Evolutionary conservation across 2,113 vertebrate species (phyloP).

Genomic region (Mastomys coucha): DNA sequence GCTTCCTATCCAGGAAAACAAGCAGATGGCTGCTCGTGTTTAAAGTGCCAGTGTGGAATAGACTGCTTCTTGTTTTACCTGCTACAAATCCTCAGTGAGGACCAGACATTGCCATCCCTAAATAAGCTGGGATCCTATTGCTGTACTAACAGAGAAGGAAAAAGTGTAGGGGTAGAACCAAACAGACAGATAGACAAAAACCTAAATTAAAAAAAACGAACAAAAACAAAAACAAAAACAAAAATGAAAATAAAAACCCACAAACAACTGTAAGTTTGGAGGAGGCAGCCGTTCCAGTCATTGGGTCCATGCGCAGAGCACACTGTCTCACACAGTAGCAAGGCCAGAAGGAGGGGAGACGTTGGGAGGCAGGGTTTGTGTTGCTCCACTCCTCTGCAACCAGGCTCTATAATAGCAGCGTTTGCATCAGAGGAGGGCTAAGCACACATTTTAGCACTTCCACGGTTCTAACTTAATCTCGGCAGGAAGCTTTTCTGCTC

Average conservation of each 20-base stretch:
- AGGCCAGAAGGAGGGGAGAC: slow-evolving; percentile 77
- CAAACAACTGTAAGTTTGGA: neutral
- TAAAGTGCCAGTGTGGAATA: slow-evolving; percentile 49
- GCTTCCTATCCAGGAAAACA: slow-evolving; percentile 56
- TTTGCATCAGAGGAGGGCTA: slow-evolving; percentile 96
- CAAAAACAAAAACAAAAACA: neutral
- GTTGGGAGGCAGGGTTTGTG: slow-evolving; percentile 92
- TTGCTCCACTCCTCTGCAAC: slow-evolving; percentile 92
- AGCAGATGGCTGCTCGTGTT: slow-evolving; percentile 57
- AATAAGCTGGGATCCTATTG: slow-evolving; percentile 18
- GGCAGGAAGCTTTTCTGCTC: slow-evolving; percentile 88
- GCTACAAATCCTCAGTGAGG: slow-evolving; percentile 29
- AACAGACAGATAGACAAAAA: no score
- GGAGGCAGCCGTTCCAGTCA: neutral
- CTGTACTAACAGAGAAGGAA: neutral
- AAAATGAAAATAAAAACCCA: neutral
- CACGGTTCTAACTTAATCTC: slow-evolving; percentile 89
- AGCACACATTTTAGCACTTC: slow-evolving; percentile 93
- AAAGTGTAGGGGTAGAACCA: neutral
- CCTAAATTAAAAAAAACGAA: neutral
- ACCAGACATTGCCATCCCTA: slow-evolving; percentile 18
- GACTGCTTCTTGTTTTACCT: slow-evolving; percentile 54
- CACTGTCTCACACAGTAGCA: slow-evolving; percentile 78
- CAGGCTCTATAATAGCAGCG: slow-evolving; percentile 94
- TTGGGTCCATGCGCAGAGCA: neutral